phyloP scores from a whole-genome alignment of 2,113 vertebrate genomes.

The Dicentrarchus labrax region DNA sequence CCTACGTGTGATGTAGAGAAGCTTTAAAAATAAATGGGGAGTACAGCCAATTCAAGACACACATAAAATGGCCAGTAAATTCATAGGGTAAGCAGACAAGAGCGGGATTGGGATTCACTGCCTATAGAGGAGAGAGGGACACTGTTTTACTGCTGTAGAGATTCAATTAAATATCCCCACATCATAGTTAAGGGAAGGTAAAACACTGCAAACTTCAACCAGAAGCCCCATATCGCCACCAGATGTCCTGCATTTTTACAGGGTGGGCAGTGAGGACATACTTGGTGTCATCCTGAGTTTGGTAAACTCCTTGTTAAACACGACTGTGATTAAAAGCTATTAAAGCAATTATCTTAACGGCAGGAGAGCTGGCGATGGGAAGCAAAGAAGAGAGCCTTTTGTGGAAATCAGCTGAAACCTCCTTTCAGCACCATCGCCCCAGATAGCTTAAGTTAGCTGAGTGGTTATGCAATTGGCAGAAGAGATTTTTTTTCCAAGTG shows the following conservation, averaged over 20 bases:
- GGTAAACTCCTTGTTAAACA: constrained; percentile 62
- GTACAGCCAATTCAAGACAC: constrained; percentile 57
- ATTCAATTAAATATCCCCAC: constrained; percentile 32
- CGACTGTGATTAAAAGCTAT: constrained; percentile 71
- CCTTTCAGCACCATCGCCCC: constrained; percentile 63
- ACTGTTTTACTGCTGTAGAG: constrained; percentile 35
- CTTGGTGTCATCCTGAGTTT: constrained; percentile 45
- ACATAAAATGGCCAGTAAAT: constrained; percentile 77
- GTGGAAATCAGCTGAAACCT: constrained; percentile 61
- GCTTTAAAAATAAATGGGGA: constrained; percentile 73
- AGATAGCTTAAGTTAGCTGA: constrained; percentile 68
- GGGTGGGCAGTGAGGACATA: constrained; percentile 36
- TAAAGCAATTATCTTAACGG: constrained; percentile 70
- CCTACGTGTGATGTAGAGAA: constrained; percentile 41
- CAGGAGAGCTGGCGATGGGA: constrained; percentile 59
- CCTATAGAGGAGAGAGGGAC: constrained; percentile 26
- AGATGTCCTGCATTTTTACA: constrained; percentile 3
- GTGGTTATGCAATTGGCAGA: constrained; percentile 66
- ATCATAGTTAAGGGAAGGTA: constrained; percentile 28
- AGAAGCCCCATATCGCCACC: constrained; percentile 18
- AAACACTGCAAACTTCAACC: constrained; percentile 20
- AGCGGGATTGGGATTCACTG: constrained; percentile 9
- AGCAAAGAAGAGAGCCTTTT: constrained; percentile 50
- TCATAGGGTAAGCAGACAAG: constrained; percentile 45
- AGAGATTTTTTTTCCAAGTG: constrained; percentile 37